Base-by-base conservation (phyloP, 2,797 vertebrate genomes). In the Enteromius trimaculatus region DNA sequence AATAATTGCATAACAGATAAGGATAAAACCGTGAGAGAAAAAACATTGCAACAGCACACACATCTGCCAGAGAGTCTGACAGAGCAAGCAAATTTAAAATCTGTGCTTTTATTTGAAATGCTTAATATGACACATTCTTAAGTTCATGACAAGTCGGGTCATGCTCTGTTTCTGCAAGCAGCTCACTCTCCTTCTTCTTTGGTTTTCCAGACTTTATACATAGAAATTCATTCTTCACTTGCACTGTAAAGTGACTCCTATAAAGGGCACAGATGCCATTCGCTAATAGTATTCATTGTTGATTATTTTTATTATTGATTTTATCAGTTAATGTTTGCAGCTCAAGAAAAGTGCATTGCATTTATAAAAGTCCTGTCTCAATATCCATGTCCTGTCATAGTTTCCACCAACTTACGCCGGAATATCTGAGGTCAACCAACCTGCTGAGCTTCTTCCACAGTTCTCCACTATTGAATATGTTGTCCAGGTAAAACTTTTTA, bases 391-490 rank as follows among this genome's bases (percentile, higher is more conserved):
- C 29, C 29, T 75, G 4, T 77, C 79, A 3, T 90, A 99, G 97
- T 99, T 99, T 92, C 98, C 98, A 88, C 96, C 97, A 8, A 98
- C 97, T 3, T 99, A 99, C 11, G 96, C 97, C 77, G 97, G 98
- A 47, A 99, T 99, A 94, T 97, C 97, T 65, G 98, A 99, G 90
- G 94, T 97, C 88, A 99, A 98, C 92, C 97, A 99, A 37, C 97
- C 98, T 9, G 97, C 97, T 11, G 98, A 99, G 91, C 96, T 99
- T 86, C 93, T 99, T 88, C 97, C 97, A 81, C 97, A 98, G 74
- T 99, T 99, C 91, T 99, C 98, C 89, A 99, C 97, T 88, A 98
- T 99, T 77, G 98, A 99, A 94, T 99, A 99, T 85, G 97, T 99
- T 74, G 97, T 99, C 58, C 97, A 98, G 97, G 97, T 99, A 94